Base-by-base conservation (phyloP, 2,888 invertebrate genomes). In the Epicampocera succincta region DNA sequence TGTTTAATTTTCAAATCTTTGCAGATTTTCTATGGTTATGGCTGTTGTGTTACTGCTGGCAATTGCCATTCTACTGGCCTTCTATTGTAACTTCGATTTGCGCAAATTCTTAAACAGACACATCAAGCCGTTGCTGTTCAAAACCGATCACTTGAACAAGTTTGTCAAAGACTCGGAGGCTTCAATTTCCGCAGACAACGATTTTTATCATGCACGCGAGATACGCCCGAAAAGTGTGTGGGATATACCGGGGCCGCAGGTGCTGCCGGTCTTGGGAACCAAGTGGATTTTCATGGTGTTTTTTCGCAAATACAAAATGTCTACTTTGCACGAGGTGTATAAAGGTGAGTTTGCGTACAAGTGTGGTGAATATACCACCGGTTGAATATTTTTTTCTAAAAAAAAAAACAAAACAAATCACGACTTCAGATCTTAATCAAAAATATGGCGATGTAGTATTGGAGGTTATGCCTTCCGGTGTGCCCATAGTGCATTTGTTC, bases 321-420 rank as follows among this genome's bases (percentile, higher is more conserved):
- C 94, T 84, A 94, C 95, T 88, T 91, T 96, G 54, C 96, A 96
- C 89, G 94, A 95, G 87, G 95, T 95, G 84, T 96, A 96, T 91
- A 93, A 93, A 92, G 95, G 95, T 95, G 90, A 92, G 88, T 80
- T 82, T n/a, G 71, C 33, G 12, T n/a, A 50, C 13, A 38, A 5
- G 1, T 29, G 11, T 0, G 21, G n/a, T n/a, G n/a, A n/a, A n/a
- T n/a, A n/a, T n/a, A n/a, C n/a, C n/a, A n/a, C n/a, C n/a, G n/a
- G n/a, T n/a, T n/a, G n/a, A n/a, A n/a, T n/a, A n/a, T n/a, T n/a
- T n/a, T n/a, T n/a, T n/a, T n/a, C n/a, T n/a, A n/a, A n/a, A n/a
- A n/a, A n/a, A n/a, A n/a, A n/a, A n/a, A n/a, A n/a, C n/a, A n/a
- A n/a, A 25, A 40, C 13, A 5, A 8, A 11, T 38, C 13, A 3